Percentiles rank a stretch among this genome's conserved stretches.
Conservation (phyloP, 2,797 vertebrate genomes). For the Gallirallus australis region DNA sequence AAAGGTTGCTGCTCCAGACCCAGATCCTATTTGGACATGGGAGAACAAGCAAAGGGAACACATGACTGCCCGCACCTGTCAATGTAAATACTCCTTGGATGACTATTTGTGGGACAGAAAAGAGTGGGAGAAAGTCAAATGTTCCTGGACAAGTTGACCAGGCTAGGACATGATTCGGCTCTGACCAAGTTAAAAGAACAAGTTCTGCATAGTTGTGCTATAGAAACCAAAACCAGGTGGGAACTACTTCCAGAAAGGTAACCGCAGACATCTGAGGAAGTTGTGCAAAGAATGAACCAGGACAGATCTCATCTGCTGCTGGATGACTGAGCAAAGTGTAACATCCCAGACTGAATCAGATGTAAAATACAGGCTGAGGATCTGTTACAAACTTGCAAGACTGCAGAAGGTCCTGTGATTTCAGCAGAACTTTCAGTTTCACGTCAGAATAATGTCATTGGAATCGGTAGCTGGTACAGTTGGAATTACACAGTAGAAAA, state of each 20-base stretch:
- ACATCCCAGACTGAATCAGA: background rate
- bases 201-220: background rate
- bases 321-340: background rate
- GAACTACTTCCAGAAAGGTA: background rate
- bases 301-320: background rate
- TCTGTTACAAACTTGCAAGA: background rate
- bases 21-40: background rate
- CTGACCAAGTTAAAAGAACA: background rate
- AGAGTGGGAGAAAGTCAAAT: background rate
- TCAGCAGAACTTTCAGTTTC: background rate
- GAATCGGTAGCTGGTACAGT: background rate
- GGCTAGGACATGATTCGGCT: background rate
- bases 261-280: background rate
- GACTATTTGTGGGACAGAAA: constrained; percentile 19
- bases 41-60: background rate
- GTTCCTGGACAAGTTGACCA: background rate
- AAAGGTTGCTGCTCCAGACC: constrained; percentile 20
- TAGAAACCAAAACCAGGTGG: background rate
- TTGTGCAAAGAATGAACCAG: background rate
- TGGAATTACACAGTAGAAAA: background rate
- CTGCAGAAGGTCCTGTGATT: background rate
- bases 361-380: background rate
- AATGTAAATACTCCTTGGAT: background rate
- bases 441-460: background rate
- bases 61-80: constrained; percentile 32